Evolutionary conservation across 1,140 invertebrate species (phyloP), one percentile per base, ranked within the genome.

Genomic region (Aphidius ervi): DNA sequence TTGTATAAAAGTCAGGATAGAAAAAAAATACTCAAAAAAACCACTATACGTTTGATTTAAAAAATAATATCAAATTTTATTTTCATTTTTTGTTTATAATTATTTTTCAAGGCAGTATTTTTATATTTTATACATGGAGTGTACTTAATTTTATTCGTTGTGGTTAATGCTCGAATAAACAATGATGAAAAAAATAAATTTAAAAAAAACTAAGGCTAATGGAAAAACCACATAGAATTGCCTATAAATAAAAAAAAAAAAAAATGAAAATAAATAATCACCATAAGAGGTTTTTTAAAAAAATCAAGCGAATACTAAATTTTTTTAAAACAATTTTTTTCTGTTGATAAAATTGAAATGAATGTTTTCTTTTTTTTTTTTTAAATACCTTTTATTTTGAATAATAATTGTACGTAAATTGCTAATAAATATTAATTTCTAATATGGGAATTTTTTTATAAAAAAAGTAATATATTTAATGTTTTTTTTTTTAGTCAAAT

Each of bases 91-190:
- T 47, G 9, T 23, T 58, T 49, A 48, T 39, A 55, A 61, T 56
- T 56, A 68, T 75, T 70, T 64, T 68, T 72, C 73, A 74, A 67
- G 71, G 73, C 78, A 79, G 77, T 80, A 78, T 80, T 79, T 79
- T 80, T 77, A 68, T 79, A 80, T 77, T 75, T 75, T 79, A 74
- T 75, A 71, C 70, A 65, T 68, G 68, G 68, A 76, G 72, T 77
- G 76, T 78, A 80, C 76, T 79, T 80, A 80, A 76, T 76, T 77
- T 78, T 75, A 74, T 70, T 66, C 63, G 42, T 16, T 16, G 31
- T 23, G n/a, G 6, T 46, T 23, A 8, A 41, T 54, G 9, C n/a
- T 42, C 39, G 8, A 10, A 54, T 20, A 37, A 9, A 52, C 9
- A 10, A 50, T 50, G 5, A 31, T 31, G 23, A 31, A 31, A 31